These are phyloP conservation scores for Caenorhabditis virilis DNA, from an alignment of 2,888 invertebrate species.

Conservation along the genomic window DNA sequence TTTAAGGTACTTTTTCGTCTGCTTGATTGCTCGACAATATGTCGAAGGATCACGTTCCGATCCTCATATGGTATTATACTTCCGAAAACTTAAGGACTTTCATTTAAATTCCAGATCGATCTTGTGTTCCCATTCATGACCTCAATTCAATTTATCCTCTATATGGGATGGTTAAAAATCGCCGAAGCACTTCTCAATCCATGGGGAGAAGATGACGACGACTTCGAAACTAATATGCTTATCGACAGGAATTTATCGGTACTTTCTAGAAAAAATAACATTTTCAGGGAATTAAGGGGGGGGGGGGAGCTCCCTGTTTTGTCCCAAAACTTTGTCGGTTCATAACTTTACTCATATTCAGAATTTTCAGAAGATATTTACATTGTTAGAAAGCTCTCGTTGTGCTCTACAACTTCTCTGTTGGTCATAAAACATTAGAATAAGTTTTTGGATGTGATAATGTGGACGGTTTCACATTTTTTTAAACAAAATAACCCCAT, in stretches of 20 bases:
- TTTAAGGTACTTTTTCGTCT: conserved; percentile 51
- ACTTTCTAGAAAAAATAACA: too few species aligned
- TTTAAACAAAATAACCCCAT: too few species aligned
- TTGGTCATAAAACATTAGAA: too few species aligned
- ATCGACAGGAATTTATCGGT: conserved; percentile 57
- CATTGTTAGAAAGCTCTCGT: too few species aligned
- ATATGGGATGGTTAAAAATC: conserved; percentile 64
- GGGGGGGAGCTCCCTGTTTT: too few species aligned
- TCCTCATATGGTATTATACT: conserved; percentile 35
- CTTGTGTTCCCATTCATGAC: conserved; percentile 59
- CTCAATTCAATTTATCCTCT: conserved; percentile 55
- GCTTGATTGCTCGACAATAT: conserved; percentile 51
- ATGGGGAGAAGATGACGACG: conserved; percentile 64
- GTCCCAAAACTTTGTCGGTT: too few species aligned
- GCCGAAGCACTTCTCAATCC: conserved; percentile 63
- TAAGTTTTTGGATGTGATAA: too few species aligned
- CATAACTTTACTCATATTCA: too few species aligned
- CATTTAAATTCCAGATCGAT: conserved; percentile 40
- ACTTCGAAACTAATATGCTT: conserved; percentile 58
- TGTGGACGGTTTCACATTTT: too few species aligned
- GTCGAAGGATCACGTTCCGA: conserved; percentile 35
- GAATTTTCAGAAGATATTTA: too few species aligned
- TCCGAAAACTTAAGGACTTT: background rate
- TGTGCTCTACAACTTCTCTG: too few species aligned
- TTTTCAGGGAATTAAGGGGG: too few species aligned